Evolutionary conservation across 2,888 invertebrate species (phyloP), one percentile per base, ranked within the genome.

Genomic region (Noctua janthina): DNA sequence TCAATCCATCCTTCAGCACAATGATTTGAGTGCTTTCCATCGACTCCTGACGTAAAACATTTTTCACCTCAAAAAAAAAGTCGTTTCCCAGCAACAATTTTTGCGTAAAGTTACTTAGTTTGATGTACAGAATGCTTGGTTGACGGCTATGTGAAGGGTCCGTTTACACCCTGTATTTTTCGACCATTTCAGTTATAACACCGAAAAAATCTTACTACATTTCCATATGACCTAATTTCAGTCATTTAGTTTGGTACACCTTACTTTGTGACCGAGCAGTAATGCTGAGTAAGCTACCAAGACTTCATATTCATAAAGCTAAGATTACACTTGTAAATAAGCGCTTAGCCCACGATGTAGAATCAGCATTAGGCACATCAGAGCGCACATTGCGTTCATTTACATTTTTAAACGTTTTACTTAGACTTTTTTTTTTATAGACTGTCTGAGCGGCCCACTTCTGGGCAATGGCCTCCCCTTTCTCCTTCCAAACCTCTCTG

Each of bases 291-390:
- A 64, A 76, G 68, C 74, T 82, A 78, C 43, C 70, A 62, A 62
- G 76, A 79, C 62, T 89, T 82, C 84, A 88, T 89, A 87, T 87
- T 87, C 87, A 87, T 90, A 82, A 86, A 79, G 74, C 75, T 69
- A 10, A 76, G 83, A 90, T 90, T 90, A 86, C 87, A 90, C 88
- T 89, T 90, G 90, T 90, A 90, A 90, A 89, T 88, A 81, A 85
- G 83, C 77, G 82, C 82, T 80, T 75, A 81, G 76, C 89, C 81
- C 46, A 72, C 79, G 78, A 77, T 76, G 78, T 82, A 77, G 67
- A 62, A 70, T 73, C 54, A 71, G 75, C 78, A 73, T 89, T 82
- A 85, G 70, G 64, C 72, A 76, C 78, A 72, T 54, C 62, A 72
- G 76, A 76, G 39, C 62, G 83, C 59, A 74, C 64, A 71, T 66